phyloP scores from a whole-genome alignment of 2,797 vertebrate species.

The Nyctibius grandis region DNA sequence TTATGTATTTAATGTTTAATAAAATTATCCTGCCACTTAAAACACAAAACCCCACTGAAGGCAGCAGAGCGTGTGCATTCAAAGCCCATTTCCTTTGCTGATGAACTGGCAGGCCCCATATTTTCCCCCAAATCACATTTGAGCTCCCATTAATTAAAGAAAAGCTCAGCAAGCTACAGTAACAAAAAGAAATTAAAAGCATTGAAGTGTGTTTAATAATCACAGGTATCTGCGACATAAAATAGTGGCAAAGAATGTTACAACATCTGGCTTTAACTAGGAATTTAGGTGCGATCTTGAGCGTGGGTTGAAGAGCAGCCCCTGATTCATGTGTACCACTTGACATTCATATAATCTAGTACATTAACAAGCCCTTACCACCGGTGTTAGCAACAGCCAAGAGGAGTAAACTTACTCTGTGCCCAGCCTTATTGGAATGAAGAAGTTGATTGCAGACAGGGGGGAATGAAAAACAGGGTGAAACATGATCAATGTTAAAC shows the following conservation, averaged over 20 bases:
- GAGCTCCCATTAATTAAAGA: not conserved
- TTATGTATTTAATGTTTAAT: not conserved
- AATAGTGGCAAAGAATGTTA: rapidly evolving
- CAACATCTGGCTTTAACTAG: not conserved
- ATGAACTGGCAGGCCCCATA: not conserved
- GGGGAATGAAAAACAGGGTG: slow-evolving; percentile 76
- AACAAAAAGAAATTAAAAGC: not conserved
- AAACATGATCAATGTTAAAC: slow-evolving; percentile 83
- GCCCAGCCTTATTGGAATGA: slow-evolving; percentile 90
- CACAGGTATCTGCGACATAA: not conserved
- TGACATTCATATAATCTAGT: rapidly evolving
- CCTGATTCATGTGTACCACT: rapidly evolving
- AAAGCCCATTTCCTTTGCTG: not conserved
- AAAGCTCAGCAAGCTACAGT: not conserved
- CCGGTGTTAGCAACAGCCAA: slow-evolving; percentile 73
- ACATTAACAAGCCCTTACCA: slow-evolving; percentile 52
- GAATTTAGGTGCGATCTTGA: not conserved
- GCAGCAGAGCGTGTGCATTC: not conserved
- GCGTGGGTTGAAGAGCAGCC: not conserved
- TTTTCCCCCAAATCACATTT: not conserved
- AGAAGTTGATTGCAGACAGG: slow-evolving; percentile 89
- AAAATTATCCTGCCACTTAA: not conserved
- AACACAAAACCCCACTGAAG: not conserved
- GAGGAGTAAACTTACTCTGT: slow-evolving; percentile 95
- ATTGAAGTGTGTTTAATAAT: rapidly evolving